A percentile compares a stretch with the other conserved stretches of the same genome.
These are phyloP conservation scores for Pteropus rufus DNA, from an alignment of 2,797 vertebrate species.

Conservation along the genomic window DNA sequence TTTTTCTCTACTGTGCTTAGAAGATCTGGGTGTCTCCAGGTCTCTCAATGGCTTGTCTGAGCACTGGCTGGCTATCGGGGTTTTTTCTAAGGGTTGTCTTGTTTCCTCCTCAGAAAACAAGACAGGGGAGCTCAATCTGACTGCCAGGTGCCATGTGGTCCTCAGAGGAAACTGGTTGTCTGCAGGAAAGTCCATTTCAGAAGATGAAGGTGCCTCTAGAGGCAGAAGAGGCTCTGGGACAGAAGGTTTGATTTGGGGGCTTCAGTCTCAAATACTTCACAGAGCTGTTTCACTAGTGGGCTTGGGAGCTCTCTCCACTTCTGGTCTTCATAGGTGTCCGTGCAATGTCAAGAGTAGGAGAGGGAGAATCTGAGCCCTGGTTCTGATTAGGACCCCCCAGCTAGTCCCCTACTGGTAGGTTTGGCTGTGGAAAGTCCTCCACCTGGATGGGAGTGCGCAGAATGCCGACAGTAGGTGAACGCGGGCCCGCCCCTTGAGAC, in stretches of 20 bases:
- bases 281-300: conserved; percentile 79
- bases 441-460: conserved; percentile 84
- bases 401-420: background rate
- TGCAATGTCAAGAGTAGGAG: conserved; percentile 81
- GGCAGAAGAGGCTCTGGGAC: background rate
- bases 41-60: conserved; percentile 43
- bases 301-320: conserved; percentile 71
- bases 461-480: conserved; percentile 77
- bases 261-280: conserved; percentile 70
- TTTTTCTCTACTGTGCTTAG: conserved; percentile 73
- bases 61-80: conserved; percentile 31
- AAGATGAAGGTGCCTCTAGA: background rate
- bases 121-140: background rate
- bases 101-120: conserved; percentile 36
- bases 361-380: conserved; percentile 77
- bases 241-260: background rate
- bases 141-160: background rate
- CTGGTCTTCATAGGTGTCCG: conserved; percentile 81
- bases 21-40: conserved; percentile 18
- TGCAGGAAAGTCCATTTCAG: conserved; percentile 2
- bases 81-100: background rate
- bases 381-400: background rate
- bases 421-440: conserved; percentile 72
- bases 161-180: conserved; percentile 33
- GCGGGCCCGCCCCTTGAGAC: too few species aligned